Base-by-base conservation (phyloP, 37 sponge, comb jelly and placozoan species). In the Ephydatia muelleri region DNA sequence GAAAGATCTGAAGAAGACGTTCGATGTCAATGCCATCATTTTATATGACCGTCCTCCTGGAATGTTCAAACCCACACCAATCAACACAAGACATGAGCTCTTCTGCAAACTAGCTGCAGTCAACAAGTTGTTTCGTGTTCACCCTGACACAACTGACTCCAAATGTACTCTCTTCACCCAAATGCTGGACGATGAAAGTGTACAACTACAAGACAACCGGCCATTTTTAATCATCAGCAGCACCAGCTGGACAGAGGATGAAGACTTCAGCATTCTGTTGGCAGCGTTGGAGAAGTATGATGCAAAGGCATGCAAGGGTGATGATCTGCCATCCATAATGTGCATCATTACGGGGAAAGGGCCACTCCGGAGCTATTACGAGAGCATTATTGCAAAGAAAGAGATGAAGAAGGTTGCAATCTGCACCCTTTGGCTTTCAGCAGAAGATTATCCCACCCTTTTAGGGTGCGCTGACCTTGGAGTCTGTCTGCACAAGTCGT, bases 201-300 rank as follows among this genome's bases (percentile, higher is more conserved):
- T 77, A 32, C 35, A 13, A 0, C 76, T 84, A 25, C 73, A 88
- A 67, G 57, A 72, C 21, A 87, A 92, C 49, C 90, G 99, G 49
- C 97, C 99, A 0, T 91, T 94, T 49, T 89, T 99, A 0, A 29
- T 99, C 13, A 82, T 99, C 40, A 99, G 99, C 71, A 91, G 94
- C 79, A 99, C 99, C 21, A 93, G 94, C 27, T 99, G 99, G 99
- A 99, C 86, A 92, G 98, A 95, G 78, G 99, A 99, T 81, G 99
- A 99, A 83, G 99, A 99, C 77, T 99, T 99, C 76, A 85, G 87
- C 5, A 88, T 97, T 16, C 88, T 99, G 3, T 85, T 99, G 19
- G 32, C 88, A 31, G 99, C 99, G 3, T 77, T 99, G 40, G 86
- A 93, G 81, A 70, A 94, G 25, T 95, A 95, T 84, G 96, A 95